Percentiles rank a stretch among this genome's conserved stretches.
These are phyloP conservation scores for Psylliodes chrysocephalus DNA, from an alignment of 2,888 invertebrate species.

Conservation along the genomic window DNA sequence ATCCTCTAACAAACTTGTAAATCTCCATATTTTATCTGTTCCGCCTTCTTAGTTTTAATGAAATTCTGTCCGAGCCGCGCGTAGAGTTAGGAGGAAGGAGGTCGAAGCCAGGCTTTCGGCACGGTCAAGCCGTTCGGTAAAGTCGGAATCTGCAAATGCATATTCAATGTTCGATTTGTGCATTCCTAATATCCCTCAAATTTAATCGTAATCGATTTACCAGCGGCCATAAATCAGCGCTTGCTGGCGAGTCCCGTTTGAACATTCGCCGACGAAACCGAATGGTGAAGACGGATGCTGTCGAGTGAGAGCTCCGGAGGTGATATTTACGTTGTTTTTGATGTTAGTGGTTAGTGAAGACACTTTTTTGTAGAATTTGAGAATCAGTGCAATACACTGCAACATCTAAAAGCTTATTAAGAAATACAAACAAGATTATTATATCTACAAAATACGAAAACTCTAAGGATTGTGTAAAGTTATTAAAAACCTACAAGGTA, in stretches of 20 bases:
- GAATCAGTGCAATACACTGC: too few species aligned
- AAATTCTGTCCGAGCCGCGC: conserved; percentile 19
- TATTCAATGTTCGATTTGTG: conserved; percentile 20
- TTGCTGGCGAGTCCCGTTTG: conserved; percentile 48
- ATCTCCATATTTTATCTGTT: conserved; percentile 14
- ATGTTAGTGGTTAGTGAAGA: too few species aligned
- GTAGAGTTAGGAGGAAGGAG: too few species aligned
- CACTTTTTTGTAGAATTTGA: too few species aligned
- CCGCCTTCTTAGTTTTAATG: conserved; percentile 16
- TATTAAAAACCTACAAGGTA: too few species aligned
- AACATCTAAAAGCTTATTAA: too few species aligned
- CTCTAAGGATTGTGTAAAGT: too few species aligned
- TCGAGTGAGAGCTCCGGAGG: neutral
- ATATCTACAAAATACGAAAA: too few species aligned
- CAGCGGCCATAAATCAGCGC: conserved; percentile 52
- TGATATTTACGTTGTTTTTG: too few species aligned
- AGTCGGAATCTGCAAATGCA: conserved; percentile 22
- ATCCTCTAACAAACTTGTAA: conserved; percentile 3
- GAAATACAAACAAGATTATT: too few species aligned
- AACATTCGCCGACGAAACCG: conserved; percentile 48
- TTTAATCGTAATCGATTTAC: conserved; percentile 58
- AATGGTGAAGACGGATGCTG: neutral
- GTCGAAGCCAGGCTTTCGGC: neutral
- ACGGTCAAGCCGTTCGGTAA: conserved; percentile 2
- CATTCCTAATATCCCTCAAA: conserved; percentile 43